Percentiles rank a stretch among this genome's conserved stretches.
Evolutionary conservation across 2,888 invertebrate genomes (phyloP).

Genomic region (Parelbella ahira): DNA sequence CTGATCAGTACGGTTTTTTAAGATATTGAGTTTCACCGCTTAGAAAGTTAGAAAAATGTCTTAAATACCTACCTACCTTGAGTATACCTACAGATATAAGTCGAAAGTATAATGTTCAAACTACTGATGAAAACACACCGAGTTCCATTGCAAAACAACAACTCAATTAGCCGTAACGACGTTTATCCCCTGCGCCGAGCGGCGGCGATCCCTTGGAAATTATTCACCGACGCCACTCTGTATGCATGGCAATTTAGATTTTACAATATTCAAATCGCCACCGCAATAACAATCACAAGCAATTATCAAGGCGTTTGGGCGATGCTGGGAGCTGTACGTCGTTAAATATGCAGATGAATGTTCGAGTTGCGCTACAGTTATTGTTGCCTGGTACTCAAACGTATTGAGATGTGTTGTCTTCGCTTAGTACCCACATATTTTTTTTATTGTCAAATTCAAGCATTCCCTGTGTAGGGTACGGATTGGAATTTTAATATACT

Average conservation of each 20-base stretch:
- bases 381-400: slow-evolving; percentile 3
- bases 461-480: too few species aligned
- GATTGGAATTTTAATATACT: too few species aligned
- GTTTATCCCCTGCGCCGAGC: slow-evolving; percentile 33
- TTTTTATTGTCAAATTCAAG: too few species aligned
- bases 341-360: slow-evolving; percentile 37
- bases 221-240: slow-evolving; percentile 41
- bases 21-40: too few species aligned
- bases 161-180: slow-evolving; percentile 31
- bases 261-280: slow-evolving; percentile 49
- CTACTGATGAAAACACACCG: too few species aligned
- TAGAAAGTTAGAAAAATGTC: too few species aligned
- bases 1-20: too few species aligned
- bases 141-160: slow-evolving; percentile 20
- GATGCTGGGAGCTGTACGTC: slow-evolving; percentile 19
- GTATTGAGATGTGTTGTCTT: too few species aligned
- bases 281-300: slow-evolving; percentile 50
- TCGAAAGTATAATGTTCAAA: too few species aligned
- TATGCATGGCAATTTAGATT: slow-evolving; percentile 55
- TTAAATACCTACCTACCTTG: too few species aligned
- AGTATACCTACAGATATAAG: too few species aligned
- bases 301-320: slow-evolving; percentile 44
- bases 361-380: slow-evolving; percentile 18
- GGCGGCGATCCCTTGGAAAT: slow-evolving; percentile 36
- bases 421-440: too few species aligned